Evolutionary conservation across 2,888 invertebrate species (phyloP), one percentile per base, ranked within the genome.

Genomic region (Ctena decussata): DNA sequence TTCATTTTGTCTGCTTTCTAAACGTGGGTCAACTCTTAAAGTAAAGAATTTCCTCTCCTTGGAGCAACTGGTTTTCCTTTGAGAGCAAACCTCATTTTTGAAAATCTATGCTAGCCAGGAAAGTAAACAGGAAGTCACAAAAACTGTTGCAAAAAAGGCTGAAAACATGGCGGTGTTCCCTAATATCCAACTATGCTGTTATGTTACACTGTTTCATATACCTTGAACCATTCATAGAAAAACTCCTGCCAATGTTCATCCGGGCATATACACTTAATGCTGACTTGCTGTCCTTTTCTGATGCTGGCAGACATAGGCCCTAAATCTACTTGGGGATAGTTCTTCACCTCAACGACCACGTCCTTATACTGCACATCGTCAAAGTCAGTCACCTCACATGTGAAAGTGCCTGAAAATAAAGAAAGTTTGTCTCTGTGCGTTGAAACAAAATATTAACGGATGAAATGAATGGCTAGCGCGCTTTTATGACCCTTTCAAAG

Each of bases 321-420:
- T 35, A 94, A 87, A 73, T 93, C 92, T 44, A 94, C 92, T 49
- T 90, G 87, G 0, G 94, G 94, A 12, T 85, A 84, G 3, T 92
- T 89, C 41, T 92, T 90, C n/a, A 94, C 93, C 21, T 91, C 90
- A 15, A 94, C 90, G 12, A 77, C 73, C 0, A 93, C 80, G 0
- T 88, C 89, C n/a, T 85, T 85, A 30, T 84, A 82, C 76, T 92
- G 87, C 6, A 77, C 41, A 53, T 89, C 86, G 0, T 87, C 91
- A 72, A 89, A 92, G 77, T 94, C 94, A 24, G 75, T 79, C 21
- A 90, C 92, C 30, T 89, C 86, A 75, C 94, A 94, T 8, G 91
- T 92, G 82, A 92, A 94, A 24, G 84, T 85, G 39, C 94, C 94
- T 94, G 87, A 0, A 84, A 87, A 32, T 32, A 53, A 0, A 11